phyloP scores from a whole-genome alignment of 2,888 invertebrate genomes.

The Andrena marginata region DNA sequence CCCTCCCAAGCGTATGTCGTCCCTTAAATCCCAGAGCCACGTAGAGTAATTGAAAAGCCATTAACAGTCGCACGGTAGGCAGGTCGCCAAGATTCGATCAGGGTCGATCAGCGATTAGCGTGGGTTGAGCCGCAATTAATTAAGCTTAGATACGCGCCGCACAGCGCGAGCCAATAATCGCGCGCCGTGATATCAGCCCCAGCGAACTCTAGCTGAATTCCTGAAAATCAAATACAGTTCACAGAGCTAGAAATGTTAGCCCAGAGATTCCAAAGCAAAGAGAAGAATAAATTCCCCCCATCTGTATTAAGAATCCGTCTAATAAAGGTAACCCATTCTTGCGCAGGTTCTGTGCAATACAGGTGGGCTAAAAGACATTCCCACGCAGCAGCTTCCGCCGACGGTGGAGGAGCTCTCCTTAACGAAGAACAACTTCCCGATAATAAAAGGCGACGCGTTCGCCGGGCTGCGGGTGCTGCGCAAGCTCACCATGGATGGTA shows the following conservation, averaged over 20 bases:
- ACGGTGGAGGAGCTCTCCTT: constrained; percentile 94
- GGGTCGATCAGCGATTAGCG: background rate
- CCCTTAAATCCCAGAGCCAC: too few species aligned
- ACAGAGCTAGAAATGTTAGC: too few species aligned
- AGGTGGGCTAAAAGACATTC: constrained; percentile 92
- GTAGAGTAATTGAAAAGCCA: too few species aligned
- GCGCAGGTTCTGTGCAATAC: constrained; percentile 94
- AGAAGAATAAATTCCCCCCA: too few species aligned
- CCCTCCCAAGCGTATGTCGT: too few species aligned
- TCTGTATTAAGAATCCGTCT: too few species aligned
- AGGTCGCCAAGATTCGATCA: background rate
- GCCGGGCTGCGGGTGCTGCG: constrained; percentile 92
- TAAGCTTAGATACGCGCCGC: background rate
- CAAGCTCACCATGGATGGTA: constrained; percentile 94
- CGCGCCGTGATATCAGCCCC: too few species aligned
- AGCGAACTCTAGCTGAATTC: too few species aligned
- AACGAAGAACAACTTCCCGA: constrained; percentile 93
- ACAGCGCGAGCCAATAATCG: background rate
- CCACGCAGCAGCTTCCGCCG: constrained; percentile 90
- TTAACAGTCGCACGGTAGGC: background rate
- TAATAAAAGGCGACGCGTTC: constrained; percentile 93
- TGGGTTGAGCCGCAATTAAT: constrained; percentile 9
- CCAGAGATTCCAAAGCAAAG: too few species aligned
- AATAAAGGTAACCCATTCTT: too few species aligned
- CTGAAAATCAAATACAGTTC: too few species aligned